phyloP scores from a whole-genome alignment of 92 coral and sea anemone genomes.

The Desmophyllum pertusum region DNA sequence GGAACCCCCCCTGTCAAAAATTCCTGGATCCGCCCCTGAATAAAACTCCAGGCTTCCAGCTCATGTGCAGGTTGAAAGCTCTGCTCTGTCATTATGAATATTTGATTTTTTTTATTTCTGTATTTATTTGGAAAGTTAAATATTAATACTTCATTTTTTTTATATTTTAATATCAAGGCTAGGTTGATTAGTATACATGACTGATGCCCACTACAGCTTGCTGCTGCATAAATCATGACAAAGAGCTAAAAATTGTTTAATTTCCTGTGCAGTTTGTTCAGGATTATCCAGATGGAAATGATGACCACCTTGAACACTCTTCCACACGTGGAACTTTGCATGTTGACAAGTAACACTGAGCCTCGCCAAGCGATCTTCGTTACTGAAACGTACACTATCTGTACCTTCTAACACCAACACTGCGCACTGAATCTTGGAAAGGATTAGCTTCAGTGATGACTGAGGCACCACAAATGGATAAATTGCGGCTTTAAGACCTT shows the following conservation, averaged over 20 bases:
- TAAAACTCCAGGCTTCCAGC: too few relatives aligned
- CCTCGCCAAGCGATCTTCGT: slow-evolving; percentile 5
- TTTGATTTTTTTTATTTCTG: too few relatives aligned
- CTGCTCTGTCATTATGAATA: too few relatives aligned
- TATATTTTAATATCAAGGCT: too few relatives aligned
- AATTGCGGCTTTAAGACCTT: neutral
- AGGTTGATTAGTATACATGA: too few relatives aligned
- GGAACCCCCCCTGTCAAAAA: too few relatives aligned
- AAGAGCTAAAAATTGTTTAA: slow-evolving; percentile 26
- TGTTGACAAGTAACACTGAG: slow-evolving; percentile 28
- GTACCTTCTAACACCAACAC: slow-evolving; percentile 35
- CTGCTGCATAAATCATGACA: neutral
- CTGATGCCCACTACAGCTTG: slow-evolving; percentile 10
- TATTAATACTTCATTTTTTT: too few relatives aligned
- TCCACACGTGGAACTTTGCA: slow-evolving; percentile 32
- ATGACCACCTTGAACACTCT: slow-evolving; percentile 65
- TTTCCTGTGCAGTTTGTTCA: slow-evolving; percentile 41
- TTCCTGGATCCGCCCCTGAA: too few relatives aligned
- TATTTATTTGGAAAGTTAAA: too few relatives aligned
- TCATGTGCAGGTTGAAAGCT: too few relatives aligned
- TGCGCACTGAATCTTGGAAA: slow-evolving; percentile 39
- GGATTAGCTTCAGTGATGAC: slow-evolving; percentile 3
- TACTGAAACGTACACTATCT: neutral
- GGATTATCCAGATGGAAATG: slow-evolving; percentile 67
- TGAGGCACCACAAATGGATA: slow-evolving; percentile 8